phyloP scores from a whole-genome alignment of 2,797 vertebrate species.

The Sebastolobus altivelis region DNA sequence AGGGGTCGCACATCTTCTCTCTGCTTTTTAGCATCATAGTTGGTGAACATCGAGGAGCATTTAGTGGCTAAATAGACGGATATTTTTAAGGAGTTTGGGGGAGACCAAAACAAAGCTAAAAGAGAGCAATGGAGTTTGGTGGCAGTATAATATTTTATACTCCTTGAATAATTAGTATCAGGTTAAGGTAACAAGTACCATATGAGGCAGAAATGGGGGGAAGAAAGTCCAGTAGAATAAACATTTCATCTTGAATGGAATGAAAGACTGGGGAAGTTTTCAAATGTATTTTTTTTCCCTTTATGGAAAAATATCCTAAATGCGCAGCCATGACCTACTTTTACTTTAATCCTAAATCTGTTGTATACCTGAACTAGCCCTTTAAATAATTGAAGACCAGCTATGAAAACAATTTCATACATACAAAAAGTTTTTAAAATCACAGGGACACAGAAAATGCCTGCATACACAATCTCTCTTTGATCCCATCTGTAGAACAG shows the following conservation, averaged over 20 bases:
- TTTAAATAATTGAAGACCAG: slow-evolving; percentile 6
- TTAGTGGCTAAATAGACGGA: no score
- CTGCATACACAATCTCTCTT: slow-evolving; percentile 37
- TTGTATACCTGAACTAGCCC: neutral
- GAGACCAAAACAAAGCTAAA: no score
- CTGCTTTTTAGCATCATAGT: no score
- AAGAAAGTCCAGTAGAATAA: neutral
- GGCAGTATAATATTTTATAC: neutral
- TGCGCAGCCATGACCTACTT: slow-evolving; percentile 1
- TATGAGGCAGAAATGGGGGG: neutral
- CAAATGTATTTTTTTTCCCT: neutral
- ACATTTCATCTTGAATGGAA: slow-evolving; percentile 11
- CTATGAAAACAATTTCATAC: slow-evolving; percentile 5
- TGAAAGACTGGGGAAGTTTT: neutral
- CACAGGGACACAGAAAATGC: slow-evolving; percentile 13
- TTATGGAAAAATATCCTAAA: slow-evolving; percentile 18
- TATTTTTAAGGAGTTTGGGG: no score
- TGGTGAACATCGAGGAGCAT: no score
- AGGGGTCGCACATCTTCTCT: no score
- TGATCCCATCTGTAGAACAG: slow-evolving; percentile 76
- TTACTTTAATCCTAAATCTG: slow-evolving; percentile 3
- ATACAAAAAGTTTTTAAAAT: slow-evolving; percentile 21
- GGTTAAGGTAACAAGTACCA: neutral
- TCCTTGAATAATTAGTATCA: neutral
- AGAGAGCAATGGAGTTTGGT: neutral